Evolutionary conservation across 1,140 invertebrate genomes (phyloP).

Genomic region (Cyclargus thomasi): DNA sequence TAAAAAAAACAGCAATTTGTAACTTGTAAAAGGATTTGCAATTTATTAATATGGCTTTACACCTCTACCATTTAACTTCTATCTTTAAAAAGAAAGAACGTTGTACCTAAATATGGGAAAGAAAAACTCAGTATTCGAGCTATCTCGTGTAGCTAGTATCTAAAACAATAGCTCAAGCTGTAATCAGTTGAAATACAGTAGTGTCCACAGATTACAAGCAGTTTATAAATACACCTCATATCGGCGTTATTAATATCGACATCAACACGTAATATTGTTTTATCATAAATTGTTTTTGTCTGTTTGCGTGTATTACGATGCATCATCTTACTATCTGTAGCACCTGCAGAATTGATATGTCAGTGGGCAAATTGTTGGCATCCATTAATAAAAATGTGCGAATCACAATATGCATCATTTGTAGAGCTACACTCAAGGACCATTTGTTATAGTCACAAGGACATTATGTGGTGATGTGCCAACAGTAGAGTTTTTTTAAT

Average conservation of each 20-base stretch:
- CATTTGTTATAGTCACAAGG: too few species aligned
- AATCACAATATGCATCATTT: not conserved
- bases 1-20: not conserved
- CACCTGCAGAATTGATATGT: not conserved
- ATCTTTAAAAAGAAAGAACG: not conserved
- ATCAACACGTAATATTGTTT: conserved; percentile 21
- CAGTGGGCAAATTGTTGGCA: not conserved
- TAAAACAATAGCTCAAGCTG: conserved; percentile 38
- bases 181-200: conserved; percentile 33
- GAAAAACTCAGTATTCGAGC: not conserved
- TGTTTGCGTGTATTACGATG: not conserved
- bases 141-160: conserved; percentile 30
- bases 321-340: conserved; percentile 3
- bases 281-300: conserved; percentile 28
- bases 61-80: not conserved
- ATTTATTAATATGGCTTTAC: not conserved
- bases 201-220: conserved; percentile 35
- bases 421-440: not conserved
- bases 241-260: conserved; percentile 34
- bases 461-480: too few species aligned
- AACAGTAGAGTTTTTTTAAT: too few species aligned
- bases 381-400: not conserved
- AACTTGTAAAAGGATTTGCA: not conserved
- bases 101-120: not conserved
- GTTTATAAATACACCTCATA: conserved; percentile 30